Evolutionary conservation across 1,140 invertebrate species (phyloP).

Genomic region (Papilio aristodemus): DNA sequence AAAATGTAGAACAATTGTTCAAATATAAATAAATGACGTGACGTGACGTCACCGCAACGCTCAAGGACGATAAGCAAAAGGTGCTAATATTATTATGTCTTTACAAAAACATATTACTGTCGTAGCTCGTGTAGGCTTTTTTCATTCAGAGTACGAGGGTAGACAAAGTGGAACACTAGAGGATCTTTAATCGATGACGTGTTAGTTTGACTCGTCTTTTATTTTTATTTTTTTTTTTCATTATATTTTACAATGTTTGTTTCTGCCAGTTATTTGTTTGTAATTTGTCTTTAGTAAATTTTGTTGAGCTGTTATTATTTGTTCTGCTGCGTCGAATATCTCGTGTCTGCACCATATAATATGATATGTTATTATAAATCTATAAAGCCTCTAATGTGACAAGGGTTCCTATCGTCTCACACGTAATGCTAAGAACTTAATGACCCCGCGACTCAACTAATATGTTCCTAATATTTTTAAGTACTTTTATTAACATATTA

Average conservation of each 20-base stretch:
- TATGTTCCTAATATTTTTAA: background rate
- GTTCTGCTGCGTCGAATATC: too few relatives aligned
- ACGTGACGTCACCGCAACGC: background rate
- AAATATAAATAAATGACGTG: background rate
- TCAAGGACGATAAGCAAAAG: background rate
- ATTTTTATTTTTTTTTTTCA: too few relatives aligned
- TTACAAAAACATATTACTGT: background rate
- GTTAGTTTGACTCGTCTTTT: too few relatives aligned
- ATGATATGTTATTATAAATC: too few relatives aligned
- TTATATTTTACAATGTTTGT: too few relatives aligned
- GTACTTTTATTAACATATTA: background rate
- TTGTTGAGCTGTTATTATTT: too few relatives aligned
- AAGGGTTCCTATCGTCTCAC: too few relatives aligned
- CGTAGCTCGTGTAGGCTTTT: background rate
- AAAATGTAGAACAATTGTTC: constrained; percentile 15
- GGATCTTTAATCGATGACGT: too few relatives aligned
- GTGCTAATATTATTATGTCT: background rate
- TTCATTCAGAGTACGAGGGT: background rate
- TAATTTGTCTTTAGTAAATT: too few relatives aligned
- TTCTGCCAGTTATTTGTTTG: too few relatives aligned
- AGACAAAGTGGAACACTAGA: background rate
- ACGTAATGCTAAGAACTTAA: background rate
- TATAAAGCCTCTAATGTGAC: too few relatives aligned
- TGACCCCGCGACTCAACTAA: background rate
- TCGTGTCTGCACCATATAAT: too few relatives aligned